Evolutionary conservation across 2,797 vertebrate species (phyloP), one percentile per base, ranked within the genome.

Genomic region (Mionectes olivaceus): DNA sequence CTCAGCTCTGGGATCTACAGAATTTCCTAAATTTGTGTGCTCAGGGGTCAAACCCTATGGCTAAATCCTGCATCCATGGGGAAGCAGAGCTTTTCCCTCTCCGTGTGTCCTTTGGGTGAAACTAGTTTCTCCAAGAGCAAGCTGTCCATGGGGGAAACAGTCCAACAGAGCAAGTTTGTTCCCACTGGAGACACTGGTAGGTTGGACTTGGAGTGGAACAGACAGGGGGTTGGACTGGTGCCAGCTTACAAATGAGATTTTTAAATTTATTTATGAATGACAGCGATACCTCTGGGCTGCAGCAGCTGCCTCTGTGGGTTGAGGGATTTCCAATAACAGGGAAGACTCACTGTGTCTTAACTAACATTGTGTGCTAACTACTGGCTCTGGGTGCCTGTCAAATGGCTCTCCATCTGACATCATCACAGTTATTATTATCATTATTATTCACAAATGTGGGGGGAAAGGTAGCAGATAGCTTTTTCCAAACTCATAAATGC

Each of bases 61-160:
- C 35, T 49, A 43, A 43, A 52, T 14, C 23, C 27, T 27, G 9
- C 18, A 23, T 8, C 46, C 19, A 3, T 4, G 24, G 57, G 19
- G 59, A 41, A 39, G 43, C n/a, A 37, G 47, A 85, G 18, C 12
- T 59, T 64, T 78, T 19, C 21, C 27, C 18, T 52, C 33, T 19
- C 5, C 27, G 1, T 2, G 6, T 0, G 0, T 39, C 6, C 52
- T 61, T 35, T 25, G 28, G 52, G 35, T n/a, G 32, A 61, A 65
- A 24, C 7, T 28, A 33, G 9, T 49, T 46, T 82, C 79, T 67
- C 17, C 33, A n/a, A 17, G 22, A 76, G 8, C 8, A 59, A 82
- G 25, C 8, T 30, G 19, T 33, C 55, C 35, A 23, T 25, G 13
- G 56, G 37, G 17, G 11, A 41, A 25, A 4, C 2, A 2, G 8